Evolutionary conservation across 2,113 vertebrate species (phyloP).

Genomic region (Crotalus viridis): DNA sequence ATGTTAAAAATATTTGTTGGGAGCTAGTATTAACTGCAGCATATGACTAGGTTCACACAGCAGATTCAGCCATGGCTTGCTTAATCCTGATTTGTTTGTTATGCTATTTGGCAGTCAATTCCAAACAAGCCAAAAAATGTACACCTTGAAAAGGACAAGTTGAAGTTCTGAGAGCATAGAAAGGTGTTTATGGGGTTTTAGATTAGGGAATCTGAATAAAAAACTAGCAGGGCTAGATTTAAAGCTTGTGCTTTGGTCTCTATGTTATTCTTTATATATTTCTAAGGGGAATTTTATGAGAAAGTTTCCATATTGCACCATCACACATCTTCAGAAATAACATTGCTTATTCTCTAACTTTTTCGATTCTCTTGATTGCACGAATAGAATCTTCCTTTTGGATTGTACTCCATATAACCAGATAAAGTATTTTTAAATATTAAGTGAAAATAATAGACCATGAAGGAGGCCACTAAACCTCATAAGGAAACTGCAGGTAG

Average conservation of each 20-base stretch:
- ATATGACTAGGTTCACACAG: neutral
- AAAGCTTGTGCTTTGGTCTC: neutral
- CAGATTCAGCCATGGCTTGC: neutral
- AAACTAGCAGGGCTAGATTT: neutral
- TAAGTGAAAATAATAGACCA: neutral
- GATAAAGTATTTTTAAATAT: neutral
- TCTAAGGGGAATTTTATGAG: neutral
- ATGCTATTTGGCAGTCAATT: neutral
- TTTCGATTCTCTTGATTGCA: neutral
- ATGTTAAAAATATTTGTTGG: neutral
- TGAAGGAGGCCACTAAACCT: neutral
- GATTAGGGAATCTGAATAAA: neutral
- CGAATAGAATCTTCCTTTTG: neutral
- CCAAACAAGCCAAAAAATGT: neutral
- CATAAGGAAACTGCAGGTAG: neutral
- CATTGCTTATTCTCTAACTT: neutral
- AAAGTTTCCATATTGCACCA: neutral
- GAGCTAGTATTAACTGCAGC: neutral
- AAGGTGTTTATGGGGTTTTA: neutral
- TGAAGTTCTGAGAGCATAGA: neutral
- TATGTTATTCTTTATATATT: neutral
- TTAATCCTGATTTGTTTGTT: neutral
- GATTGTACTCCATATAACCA: neutral
- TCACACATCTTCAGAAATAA: neutral
- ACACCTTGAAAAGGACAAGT: neutral